These are phyloP conservation scores for Himalopsyche tibetana DNA, from an alignment of 2,888 invertebrate species.

Conservation along the genomic window DNA sequence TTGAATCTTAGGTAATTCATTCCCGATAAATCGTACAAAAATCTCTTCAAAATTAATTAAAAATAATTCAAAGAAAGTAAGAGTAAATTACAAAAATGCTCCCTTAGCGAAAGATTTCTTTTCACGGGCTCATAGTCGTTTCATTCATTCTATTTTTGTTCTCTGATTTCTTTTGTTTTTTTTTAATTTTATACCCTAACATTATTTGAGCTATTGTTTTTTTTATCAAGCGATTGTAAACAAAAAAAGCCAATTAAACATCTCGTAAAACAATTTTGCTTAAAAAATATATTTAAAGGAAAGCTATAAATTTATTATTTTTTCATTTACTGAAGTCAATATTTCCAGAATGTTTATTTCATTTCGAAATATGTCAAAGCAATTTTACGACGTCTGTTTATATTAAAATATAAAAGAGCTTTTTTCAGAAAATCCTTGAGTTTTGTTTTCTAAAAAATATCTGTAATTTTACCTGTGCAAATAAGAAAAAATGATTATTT, in stretches of 20 bases:
- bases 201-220: neutral
- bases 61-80: no score
- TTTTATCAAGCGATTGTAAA: constrained; percentile 20
- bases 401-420: no score
- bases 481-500: no score
- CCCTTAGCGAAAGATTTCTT: neutral
- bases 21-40: no score
- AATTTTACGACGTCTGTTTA: no score
- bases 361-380: neutral
- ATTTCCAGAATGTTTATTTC: neutral
- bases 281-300: neutral
- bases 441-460: no score
- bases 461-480: no score
- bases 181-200: constrained; percentile 21
- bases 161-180: constrained; percentile 30
- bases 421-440: no score
- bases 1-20: no score
- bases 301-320: neutral
- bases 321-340: constrained; percentile 6
- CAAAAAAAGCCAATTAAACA: constrained; percentile 36
- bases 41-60: no score
- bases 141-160: neutral
- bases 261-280: constrained; percentile 31
- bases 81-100: no score
- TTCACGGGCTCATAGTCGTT: neutral